A percentile compares a stretch with the other conserved stretches of the same genome.
phyloP scores from a whole-genome alignment of 2,113 vertebrate species.

The Carassius auratus region DNA sequence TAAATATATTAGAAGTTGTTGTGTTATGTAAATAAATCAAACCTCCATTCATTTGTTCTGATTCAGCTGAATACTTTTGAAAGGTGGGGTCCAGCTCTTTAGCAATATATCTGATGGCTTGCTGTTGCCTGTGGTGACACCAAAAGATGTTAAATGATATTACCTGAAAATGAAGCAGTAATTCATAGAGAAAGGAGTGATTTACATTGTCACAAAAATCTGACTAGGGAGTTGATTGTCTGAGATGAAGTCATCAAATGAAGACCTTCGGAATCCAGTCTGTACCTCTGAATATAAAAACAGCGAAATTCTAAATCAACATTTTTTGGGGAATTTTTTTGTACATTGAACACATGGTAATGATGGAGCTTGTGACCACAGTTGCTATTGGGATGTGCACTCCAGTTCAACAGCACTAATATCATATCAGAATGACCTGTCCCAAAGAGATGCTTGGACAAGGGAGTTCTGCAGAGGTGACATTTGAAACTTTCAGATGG shows the following conservation, averaged over 20 bases:
- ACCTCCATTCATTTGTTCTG: slow-evolving; percentile 48
- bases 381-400: too few species aligned
- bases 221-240: slow-evolving; percentile 61
- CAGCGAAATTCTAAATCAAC: neutral
- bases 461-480: neutral
- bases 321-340: neutral
- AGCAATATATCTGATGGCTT: slow-evolving; percentile 71
- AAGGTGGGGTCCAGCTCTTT: slow-evolving; percentile 81
- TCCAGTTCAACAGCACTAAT: neutral
- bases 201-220: slow-evolving; percentile 64
- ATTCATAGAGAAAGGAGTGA: neutral
- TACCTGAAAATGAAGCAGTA: neutral
- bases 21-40: neutral
- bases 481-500: neutral
- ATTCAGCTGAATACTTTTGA: slow-evolving; percentile 58
- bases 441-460: neutral
- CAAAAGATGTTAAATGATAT: neutral
- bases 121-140: slow-evolving; percentile 58
- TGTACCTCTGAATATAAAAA: slow-evolving; percentile 63
- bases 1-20: neutral
- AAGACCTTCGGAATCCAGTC: slow-evolving; percentile 71
- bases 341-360: neutral
- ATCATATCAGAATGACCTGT: neutral
- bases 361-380: too few species aligned
- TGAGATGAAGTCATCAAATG: slow-evolving; percentile 66